A percentile compares a stretch with the other conserved stretches of the same genome.
Evolutionary conservation across 2,888 invertebrate genomes (phyloP).

Genomic region (Drosophila macrospina): DNA sequence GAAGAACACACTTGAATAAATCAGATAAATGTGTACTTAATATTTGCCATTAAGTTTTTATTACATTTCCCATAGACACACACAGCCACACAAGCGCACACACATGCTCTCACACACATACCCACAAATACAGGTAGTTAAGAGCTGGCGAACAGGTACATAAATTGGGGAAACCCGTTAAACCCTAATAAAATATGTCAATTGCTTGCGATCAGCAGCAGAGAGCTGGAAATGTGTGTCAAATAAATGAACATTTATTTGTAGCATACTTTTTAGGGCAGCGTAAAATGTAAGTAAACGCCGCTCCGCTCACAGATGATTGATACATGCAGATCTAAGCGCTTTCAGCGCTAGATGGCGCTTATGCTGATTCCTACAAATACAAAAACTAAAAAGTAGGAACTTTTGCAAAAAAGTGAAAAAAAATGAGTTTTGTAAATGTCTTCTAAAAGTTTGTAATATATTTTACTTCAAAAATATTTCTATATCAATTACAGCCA

Average conservation of each 20-base stretch:
- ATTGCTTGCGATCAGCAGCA: conserved; percentile 30
- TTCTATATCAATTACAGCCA: no score
- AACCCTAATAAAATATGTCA: conserved; percentile 51
- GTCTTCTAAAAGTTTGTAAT: no score
- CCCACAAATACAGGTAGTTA: neutral
- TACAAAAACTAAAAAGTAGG: no score
- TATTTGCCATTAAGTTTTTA: conserved; percentile 77
- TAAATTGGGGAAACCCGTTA: conserved; percentile 44
- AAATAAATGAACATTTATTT: neutral
- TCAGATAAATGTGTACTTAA: conserved; percentile 77
- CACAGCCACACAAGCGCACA: no score
- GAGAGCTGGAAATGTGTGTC: neutral
- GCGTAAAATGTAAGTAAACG: neutral
- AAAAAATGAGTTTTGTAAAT: no score
- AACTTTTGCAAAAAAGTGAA: no score
- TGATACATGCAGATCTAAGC: no score
- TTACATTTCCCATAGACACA: conserved; percentile 44
- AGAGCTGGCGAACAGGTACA: conserved; percentile 49
- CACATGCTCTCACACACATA: neutral
- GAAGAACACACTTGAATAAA: conserved; percentile 55
- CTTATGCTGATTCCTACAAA: no score
- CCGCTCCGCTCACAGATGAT: no score
- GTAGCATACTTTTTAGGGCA: neutral
- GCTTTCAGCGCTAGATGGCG: no score
- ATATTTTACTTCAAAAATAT: no score